phyloP scores from a whole-genome alignment of 2,888 invertebrate genomes.

The Cheilosia variabilis region DNA sequence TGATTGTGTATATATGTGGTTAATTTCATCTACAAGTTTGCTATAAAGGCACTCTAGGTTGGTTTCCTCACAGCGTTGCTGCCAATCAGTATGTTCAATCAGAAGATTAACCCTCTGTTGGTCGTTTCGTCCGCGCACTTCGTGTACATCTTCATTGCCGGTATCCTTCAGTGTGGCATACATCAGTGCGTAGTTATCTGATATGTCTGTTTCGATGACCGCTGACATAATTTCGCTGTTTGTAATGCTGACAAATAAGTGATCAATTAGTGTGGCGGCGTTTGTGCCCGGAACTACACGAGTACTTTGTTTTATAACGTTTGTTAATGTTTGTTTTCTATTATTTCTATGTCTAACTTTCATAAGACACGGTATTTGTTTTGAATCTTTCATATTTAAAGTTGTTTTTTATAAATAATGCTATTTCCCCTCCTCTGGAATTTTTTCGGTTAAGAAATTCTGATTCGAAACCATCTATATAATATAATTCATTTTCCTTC shows the following conservation, averaged over 20 bases:
- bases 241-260: slow-evolving; percentile 9
- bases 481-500: not conserved
- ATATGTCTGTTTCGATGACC: no score
- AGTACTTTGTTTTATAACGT: not conserved
- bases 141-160: no score
- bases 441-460: slow-evolving; percentile 11
- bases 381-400: slow-evolving; percentile 24
- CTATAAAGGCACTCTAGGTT: slow-evolving; percentile 18
- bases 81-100: slow-evolving; percentile 27
- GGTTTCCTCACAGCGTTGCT: slow-evolving; percentile 3
- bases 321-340: not conserved
- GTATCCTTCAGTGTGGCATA: slow-evolving; percentile 22
- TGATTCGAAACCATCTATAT: not conserved
- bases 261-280: not conserved
- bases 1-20: slow-evolving; percentile 6
- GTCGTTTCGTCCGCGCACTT: no score
- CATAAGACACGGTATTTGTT: slow-evolving; percentile 21
- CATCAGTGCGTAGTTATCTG: slow-evolving; percentile 5
- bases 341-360: slow-evolving; percentile 35
- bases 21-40: slow-evolving; percentile 11
- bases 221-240: not conserved
- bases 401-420: slow-evolving; percentile 35
- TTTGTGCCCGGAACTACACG: slow-evolving; percentile 4
- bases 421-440: slow-evolving; percentile 18
- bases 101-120: no score